A percentile compares a stretch with the other conserved stretches of the same genome.
Evolutionary conservation across 2,113 vertebrate species (phyloP).

Genomic region (Redunca redunca): DNA sequence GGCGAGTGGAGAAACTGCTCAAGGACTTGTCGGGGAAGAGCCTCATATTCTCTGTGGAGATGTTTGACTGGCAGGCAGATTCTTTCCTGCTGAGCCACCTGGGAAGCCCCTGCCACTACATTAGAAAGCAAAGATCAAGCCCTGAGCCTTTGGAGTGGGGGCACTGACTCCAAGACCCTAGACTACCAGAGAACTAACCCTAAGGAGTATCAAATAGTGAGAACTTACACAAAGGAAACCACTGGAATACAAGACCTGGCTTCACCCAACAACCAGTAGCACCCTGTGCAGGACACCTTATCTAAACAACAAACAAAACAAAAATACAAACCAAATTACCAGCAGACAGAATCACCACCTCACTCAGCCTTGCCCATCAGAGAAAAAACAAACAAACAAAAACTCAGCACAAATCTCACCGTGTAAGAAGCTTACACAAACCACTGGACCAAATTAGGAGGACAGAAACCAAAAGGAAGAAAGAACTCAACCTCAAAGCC

Average conservation of each 20-base stretch:
- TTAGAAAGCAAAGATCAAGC: background rate
- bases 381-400: background rate
- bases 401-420: background rate
- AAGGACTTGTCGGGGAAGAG: constrained; percentile 92
- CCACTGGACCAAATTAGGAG: no score
- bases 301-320: background rate
- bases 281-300: background rate
- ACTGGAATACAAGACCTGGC: background rate
- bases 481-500: no score
- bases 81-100: background rate
- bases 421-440: no score
- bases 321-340: background rate
- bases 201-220: background rate
- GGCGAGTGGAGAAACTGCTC: constrained; percentile 94
- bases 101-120: background rate
- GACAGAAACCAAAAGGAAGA: no score
- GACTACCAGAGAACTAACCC: background rate
- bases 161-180: background rate
- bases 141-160: background rate
- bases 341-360: background rate
- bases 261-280: background rate
- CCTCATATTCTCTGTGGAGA: constrained; percentile 91
- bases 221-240: background rate
- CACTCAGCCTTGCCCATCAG: background rate
- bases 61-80: constrained; percentile 87